A percentile compares a stretch with the other conserved stretches of the same genome.
These are phyloP conservation scores for Neostethus bicornis DNA, from an alignment of 2,797 vertebrate genomes.

Conservation along the genomic window DNA sequence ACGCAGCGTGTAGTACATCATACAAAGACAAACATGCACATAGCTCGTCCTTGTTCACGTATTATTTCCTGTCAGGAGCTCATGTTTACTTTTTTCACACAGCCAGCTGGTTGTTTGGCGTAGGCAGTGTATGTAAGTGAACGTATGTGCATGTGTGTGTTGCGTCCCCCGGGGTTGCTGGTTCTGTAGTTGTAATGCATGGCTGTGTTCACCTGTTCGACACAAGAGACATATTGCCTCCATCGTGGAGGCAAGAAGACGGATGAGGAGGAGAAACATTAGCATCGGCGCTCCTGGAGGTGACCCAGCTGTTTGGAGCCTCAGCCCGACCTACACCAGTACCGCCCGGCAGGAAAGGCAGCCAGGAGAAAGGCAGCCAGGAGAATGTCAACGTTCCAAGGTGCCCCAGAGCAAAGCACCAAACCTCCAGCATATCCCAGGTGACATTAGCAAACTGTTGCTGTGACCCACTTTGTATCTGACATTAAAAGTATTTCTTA, in stretches of 20 bases:
- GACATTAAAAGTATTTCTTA: too few relatives aligned
- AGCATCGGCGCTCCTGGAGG: conserved; percentile 73
- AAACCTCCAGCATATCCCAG: not conserved
- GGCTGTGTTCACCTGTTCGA: conserved; percentile 70
- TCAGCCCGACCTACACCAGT: not conserved
- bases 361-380: conserved; percentile 9
- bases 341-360: not conserved
- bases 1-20: conserved; percentile 49
- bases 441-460: not conserved
- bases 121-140: conserved; percentile 19
- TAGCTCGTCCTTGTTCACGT: conserved; percentile 69
- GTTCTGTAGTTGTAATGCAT: conserved; percentile 67
- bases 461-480: conserved; percentile 44
- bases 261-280: conserved; percentile 67
- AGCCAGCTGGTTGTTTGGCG: conserved; percentile 64
- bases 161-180: conserved; percentile 42
- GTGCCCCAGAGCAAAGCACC: conserved; percentile 65
- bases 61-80: conserved; percentile 64
- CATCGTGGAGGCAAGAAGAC: conserved; percentile 60
- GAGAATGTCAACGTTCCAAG: conserved; percentile 42
- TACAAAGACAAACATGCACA: conserved; percentile 51
- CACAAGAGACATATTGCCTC: conserved; percentile 68
- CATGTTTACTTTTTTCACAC: conserved; percentile 48
- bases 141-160: conserved; percentile 11
- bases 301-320: conserved; percentile 59